Percentiles rank a stretch among this genome's conserved stretches.
phyloP scores from a whole-genome alignment of 2,113 vertebrate species.

The Callocephalon fimbriatum region DNA sequence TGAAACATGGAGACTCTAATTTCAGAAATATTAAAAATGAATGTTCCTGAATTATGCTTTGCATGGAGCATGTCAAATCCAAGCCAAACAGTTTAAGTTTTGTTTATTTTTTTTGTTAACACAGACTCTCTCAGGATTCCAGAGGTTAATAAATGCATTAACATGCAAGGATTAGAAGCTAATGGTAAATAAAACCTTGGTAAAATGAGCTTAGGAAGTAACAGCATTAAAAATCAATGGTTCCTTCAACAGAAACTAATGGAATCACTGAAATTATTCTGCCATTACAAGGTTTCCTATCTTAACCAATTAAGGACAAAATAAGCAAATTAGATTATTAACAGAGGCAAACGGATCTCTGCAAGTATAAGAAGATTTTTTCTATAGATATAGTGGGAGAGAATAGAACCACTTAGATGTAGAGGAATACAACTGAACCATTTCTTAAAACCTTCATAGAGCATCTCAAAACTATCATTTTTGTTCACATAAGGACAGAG shows the following conservation, averaged over 20 bases:
- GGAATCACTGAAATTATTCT: constrained; percentile 32
- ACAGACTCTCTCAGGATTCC: background rate
- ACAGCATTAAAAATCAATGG: constrained; percentile 59
- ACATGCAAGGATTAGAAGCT: constrained; percentile 6
- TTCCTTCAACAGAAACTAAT: constrained; percentile 34
- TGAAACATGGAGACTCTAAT: background rate
- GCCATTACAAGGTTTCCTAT: constrained; percentile 31
- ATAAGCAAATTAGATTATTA: constrained; percentile 48
- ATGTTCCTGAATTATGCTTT: background rate
- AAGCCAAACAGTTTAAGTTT: background rate
- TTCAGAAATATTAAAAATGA: background rate
- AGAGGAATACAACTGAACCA: background rate
- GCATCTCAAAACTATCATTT: background rate
- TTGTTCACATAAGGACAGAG: background rate
- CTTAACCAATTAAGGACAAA: constrained; percentile 17
- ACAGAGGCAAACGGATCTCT: background rate
- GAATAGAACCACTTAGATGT: background rate
- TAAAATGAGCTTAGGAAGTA: constrained; percentile 51
- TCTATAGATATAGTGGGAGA: background rate
- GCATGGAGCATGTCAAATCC: background rate
- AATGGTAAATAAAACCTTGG: constrained; percentile 39
- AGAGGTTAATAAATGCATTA: constrained; percentile 54
- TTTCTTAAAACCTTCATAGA: background rate
- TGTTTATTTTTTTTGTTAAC: background rate
- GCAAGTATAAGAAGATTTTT: background rate